Evolutionary conservation across 2,113 vertebrate genomes (phyloP), one percentile per base, ranked within the genome.

Genomic region (Aythya baeri): DNA sequence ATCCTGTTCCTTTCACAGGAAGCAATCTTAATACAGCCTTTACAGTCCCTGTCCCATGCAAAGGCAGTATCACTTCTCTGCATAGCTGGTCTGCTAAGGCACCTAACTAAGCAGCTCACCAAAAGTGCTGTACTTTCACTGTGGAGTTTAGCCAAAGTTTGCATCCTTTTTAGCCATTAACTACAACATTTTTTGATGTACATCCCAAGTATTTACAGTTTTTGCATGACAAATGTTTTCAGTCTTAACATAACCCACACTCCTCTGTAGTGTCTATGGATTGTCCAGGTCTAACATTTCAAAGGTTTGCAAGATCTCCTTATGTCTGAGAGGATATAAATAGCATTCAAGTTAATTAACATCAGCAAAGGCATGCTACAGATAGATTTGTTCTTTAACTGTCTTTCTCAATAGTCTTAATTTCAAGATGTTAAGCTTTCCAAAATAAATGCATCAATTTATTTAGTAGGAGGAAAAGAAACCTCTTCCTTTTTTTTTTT

Each of bases 201-300:
- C 54, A 36, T n/a, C 46, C 89, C 82, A 86, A 83, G 10, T 89
- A 83, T 90, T 91, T 80, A 63, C 80, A 68, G 23, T 55, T 93
- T 94, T 93, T 94, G 52, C n/a, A 41, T 46, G 79, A 88, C 57
- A 91, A 88, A 90, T 71, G 13, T 77, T 94, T 95, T 94, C 72
- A 78, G 54, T 77, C 46, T 88, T 83, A 93, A 88, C 63, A 63
- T 68, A 91, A 70, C 31, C 67, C 36, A 79, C n/a, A 34, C 9
- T 80, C 57, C 46, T 83, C 78, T 85, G 27, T 59, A 57, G 49
- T 34, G 62, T 72, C 65, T 72, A 66, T 80, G 50, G 29, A 38
- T 86, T 65, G 43, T 63, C 34, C 55, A 90, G 55, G 58, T 82
- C 67, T 93, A 82, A 78, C 52, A 68, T 83, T 92, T 94, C 93